Evolutionary conservation across 2,113 vertebrate species (phyloP), one percentile per base, ranked within the genome.

Genomic region (Hydropotes inermis): DNA sequence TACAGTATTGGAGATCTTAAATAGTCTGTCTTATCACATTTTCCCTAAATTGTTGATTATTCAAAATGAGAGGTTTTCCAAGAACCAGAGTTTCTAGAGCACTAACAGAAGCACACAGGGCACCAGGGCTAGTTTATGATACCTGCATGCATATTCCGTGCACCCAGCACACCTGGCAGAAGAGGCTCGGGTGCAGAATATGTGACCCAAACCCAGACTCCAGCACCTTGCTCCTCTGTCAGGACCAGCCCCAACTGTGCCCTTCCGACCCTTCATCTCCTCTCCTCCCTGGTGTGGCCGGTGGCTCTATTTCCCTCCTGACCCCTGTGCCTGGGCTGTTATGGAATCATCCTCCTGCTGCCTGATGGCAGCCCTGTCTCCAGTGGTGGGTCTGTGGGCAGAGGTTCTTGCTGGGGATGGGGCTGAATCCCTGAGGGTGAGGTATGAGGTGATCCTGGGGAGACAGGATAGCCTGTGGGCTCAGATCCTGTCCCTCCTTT

Each of bases 81-180:
- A 61, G 25, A 39, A 57, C 43, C 39, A 57, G 33, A 54, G 50
- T 36, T 55, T 88, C n/a, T 39, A 39, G 12, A 28, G 12, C 19
- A 52, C 19, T 47, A 27, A 17, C 30, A 43, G 17, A 28, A 36
- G 36, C 21, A n/a, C 23, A 28, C 1, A 52, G 54, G 17, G 39
- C 9, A 10, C 33, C 19, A 11, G 36, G 39, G 54, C 16, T 28
- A 7, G 47, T 39, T 89, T n/a, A 33, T 2, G 10, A 60, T 2
- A 36, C 3, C 1, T 5, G 1, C 23, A 23, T 23, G 21, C 2
- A 33, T 14, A 15, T 83, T 39, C 39, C 4, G 2, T n/a, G 9
- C n/a, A 70, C 17, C 4, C 64, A 36, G 33, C 9, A 28, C 3
- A 14, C 21, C 33, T 95, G 79, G 21, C 39, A 60, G 67, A 81